These are phyloP conservation scores for Anabacerthia variegaticeps DNA, from an alignment of 2,797 vertebrate genomes.

Conservation along the genomic window DNA sequence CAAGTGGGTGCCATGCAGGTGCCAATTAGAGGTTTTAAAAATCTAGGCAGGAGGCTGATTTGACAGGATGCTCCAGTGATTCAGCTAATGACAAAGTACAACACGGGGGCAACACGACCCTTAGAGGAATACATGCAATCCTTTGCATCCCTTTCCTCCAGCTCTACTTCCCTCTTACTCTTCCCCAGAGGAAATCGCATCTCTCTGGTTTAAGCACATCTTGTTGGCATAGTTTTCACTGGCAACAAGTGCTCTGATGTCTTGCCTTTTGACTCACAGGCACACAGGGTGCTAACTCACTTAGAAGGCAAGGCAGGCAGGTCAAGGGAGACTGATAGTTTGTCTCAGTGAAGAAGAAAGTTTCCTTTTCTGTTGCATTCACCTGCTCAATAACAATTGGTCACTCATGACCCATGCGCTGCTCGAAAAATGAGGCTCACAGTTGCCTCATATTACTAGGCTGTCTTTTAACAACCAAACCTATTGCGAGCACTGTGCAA, in stretches of 20 bases:
- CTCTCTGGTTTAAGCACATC: neutral
- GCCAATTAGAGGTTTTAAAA: conserved; percentile 47
- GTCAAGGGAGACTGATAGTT: neutral
- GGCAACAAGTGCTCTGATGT: neutral
- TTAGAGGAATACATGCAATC: neutral
- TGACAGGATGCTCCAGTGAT: conserved; percentile 52
- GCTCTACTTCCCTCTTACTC: neutral
- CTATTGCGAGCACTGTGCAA: neutral
- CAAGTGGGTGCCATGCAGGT: conserved; percentile 26
- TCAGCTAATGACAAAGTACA: conserved; percentile 50
- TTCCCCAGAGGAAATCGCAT: neutral
- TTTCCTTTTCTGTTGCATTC: neutral
- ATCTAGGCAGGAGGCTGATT: conserved; percentile 61
- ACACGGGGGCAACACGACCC: accelerated
- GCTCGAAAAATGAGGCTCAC: neutral
- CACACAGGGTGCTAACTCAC: neutral
- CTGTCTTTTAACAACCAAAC: neutral
- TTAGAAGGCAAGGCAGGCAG: neutral
- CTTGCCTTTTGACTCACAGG: neutral
- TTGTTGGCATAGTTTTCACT: neutral
- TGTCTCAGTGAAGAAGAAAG: neutral
- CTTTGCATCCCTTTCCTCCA: neutral
- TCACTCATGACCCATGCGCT: neutral
- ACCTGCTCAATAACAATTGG: neutral
- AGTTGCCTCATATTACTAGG: neutral